Base-by-base conservation (phyloP, 2,797 vertebrate species). In the Gallirallus australis region DNA sequence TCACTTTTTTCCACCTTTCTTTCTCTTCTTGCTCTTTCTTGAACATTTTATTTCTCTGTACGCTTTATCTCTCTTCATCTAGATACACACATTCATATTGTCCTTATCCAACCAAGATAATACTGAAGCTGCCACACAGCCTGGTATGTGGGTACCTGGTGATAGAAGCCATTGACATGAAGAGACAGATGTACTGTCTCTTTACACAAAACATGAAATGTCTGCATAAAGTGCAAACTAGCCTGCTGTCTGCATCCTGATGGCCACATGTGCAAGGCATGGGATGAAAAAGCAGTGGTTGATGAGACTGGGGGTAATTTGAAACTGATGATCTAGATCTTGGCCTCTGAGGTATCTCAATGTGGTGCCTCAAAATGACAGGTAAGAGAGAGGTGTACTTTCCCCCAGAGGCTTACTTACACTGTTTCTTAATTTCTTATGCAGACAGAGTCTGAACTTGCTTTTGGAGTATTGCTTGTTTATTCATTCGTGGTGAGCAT, bases 241-340 rank as follows among this genome's bases (percentile, higher is more conserved):
- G 73, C 24, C 40, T 79, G 23, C 27, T 45, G 5, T 60, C 37
- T 76, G 7, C 40, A 37, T 75, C 27, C 53, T 64, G 35, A 39
- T 78, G 47, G 12, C 15, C 6, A 33, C 40, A 10, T 40, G 4
- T 37, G 61, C 0, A 0, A 8, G 30, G 3, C 27, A 71, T 81
- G 27, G 66, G 47, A 66, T 5, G 33, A 42, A 73, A 86, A 64
- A 31, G 0, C 12, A 20, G 50, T 15, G 75, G 15, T 23, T 86
- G 18, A n/a, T 82, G 19, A 40, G 14, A 48, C 53, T 89, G 66
- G 27, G 54, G 12, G 25, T 72, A 31, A 48, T 61, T 82, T 84
- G 73, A 76, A 89, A 53, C 25, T 33, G 53, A 15, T 31, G 23
- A 65, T 7, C 23, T 75, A 16, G 28, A 16, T 73, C 45, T 82